Evolutionary conservation across 2,113 vertebrate genomes (phyloP).

Genomic region (Callionymus lyra): DNA sequence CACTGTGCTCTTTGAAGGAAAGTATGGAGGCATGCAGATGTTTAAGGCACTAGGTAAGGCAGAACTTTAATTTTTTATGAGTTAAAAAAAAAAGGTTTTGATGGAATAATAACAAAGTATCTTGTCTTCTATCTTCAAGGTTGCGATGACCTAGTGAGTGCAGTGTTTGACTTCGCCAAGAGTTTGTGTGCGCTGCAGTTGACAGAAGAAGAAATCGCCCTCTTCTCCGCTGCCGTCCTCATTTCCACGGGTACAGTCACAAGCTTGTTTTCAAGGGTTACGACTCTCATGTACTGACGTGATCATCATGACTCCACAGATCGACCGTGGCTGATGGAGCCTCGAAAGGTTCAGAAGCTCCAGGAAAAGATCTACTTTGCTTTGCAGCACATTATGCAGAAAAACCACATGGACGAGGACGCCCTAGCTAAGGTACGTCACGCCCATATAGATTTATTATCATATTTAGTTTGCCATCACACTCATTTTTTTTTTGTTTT

Average conservation of each 20-base stretch:
- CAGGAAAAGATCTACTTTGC: conserved; percentile 99
- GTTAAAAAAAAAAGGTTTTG: background rate
- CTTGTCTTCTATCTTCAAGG: conserved; percentile 59
- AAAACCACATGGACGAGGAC: conserved; percentile 97
- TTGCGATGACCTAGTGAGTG: conserved; percentile 93
- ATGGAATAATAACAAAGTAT: too few species aligned
- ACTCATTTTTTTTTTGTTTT: too few species aligned
- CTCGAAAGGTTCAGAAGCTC: conserved; percentile 96
- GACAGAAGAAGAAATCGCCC: conserved; percentile 95
- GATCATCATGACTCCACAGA: conserved; percentile 64
- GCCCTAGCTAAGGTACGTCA: conserved; percentile 84
- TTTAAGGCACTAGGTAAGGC: conserved; percentile 92
- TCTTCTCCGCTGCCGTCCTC: conserved; percentile 96
- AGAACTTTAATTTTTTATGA: background rate
- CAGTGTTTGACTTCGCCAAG: conserved; percentile 97
- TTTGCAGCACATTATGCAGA: conserved; percentile 98
- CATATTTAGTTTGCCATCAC: too few species aligned
- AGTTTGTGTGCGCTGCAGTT: conserved; percentile 95
- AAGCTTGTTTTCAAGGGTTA: too few species aligned
- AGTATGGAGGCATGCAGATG: conserved; percentile 98
- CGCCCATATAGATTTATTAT: too few species aligned
- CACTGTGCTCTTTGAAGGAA: conserved; percentile 98
- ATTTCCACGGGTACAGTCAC: conserved; percentile 87
- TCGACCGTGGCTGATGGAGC: conserved; percentile 97
- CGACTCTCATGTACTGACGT: too few species aligned